Evolutionary conservation across 2,888 invertebrate genomes (phyloP).

Genomic region (Lottia scabra): DNA sequence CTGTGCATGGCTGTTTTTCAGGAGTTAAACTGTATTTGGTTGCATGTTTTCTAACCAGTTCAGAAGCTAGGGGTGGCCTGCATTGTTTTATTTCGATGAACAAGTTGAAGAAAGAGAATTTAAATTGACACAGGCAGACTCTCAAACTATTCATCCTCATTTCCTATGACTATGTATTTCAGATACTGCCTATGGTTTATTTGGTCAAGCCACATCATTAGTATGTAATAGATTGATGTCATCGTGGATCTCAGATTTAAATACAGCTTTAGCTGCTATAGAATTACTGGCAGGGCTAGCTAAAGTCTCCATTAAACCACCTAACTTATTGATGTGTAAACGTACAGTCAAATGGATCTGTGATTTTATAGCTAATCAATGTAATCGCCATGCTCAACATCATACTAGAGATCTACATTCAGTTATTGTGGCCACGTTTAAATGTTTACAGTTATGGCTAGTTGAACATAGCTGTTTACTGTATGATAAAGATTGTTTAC

Average conservation of each 20-base stretch:
- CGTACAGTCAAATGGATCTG: conserved; percentile 92
- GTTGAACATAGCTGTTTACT: conserved; percentile 90
- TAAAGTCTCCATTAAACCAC: conserved; percentile 70
- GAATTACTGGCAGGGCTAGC: conserved; percentile 92
- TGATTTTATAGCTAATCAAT: conserved; percentile 97
- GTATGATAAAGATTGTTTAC: conserved; percentile 90
- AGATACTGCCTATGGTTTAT: conserved; percentile 90
- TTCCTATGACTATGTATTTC: conserved; percentile 30
- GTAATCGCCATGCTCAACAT: conserved; percentile 87
- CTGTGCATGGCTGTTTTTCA: no score
- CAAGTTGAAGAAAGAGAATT: no score
- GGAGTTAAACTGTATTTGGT: no score
- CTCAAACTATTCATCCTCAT: no score
- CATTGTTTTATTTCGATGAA: no score
- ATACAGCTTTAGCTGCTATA: conserved; percentile 91
- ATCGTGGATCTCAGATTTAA: conserved; percentile 95
- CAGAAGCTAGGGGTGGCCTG: no score
- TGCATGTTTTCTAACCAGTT: no score
- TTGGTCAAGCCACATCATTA: conserved; percentile 91
- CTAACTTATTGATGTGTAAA: conserved; percentile 66
- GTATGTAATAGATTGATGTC: conserved; percentile 95
- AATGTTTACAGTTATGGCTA: conserved; percentile 82
- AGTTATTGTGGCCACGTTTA: conserved; percentile 82
- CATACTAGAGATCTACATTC: conserved; percentile 94
- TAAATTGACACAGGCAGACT: no score